Base-by-base conservation (phyloP, 2,113 vertebrate genomes). In the Microcebus jonahi region DNA sequence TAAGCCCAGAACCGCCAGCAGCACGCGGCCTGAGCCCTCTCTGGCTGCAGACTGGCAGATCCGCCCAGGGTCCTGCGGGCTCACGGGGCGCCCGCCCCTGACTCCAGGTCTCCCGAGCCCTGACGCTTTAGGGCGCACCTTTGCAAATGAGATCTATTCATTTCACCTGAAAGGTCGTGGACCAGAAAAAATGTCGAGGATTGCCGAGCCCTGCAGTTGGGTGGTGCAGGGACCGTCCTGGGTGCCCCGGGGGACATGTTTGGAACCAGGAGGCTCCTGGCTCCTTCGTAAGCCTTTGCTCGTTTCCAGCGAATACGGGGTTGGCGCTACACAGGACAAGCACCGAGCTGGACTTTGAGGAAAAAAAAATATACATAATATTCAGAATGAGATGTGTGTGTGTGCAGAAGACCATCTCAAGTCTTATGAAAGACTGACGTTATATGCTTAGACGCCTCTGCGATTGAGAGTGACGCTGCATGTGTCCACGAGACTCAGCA, bases 121-220 rank as follows among this genome's bases (percentile, higher is more conserved):
- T 5, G 4, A 11, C 0, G 1, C 6, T 3, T 18, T 1, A 2
- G 13, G 4, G 10, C 7, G 23, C 8, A 20, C 25, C 27, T 71
- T 36, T 5, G 6, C 25, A 31, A 25, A 29, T 0, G 1, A 59
- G 34, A 1, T 17, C 70, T 17, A 6, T 15, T n/a, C 67, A 14
- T 20, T 13, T 5, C 4, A 29, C 48, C 48, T 36, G 5, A 48
- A 50, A 27, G 50, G 50, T 20, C 55, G 53, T 23, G 65, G 65
- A 25, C 15, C 6, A 5, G n/a, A 6, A 23, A 17, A 39, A 55
- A 85, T 1, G 10, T n/a, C 10, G 39, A 1, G 39, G 29, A 39
- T 27, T 25, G 31, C 13, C 14, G 48, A 45, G 17, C 29, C 63
- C 48, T 12, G 36, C 50, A 65, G 4, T 3, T 1, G 15, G 11